Base-by-base conservation (phyloP, 2,888 invertebrate genomes). In the Uropetala carovei region DNA sequence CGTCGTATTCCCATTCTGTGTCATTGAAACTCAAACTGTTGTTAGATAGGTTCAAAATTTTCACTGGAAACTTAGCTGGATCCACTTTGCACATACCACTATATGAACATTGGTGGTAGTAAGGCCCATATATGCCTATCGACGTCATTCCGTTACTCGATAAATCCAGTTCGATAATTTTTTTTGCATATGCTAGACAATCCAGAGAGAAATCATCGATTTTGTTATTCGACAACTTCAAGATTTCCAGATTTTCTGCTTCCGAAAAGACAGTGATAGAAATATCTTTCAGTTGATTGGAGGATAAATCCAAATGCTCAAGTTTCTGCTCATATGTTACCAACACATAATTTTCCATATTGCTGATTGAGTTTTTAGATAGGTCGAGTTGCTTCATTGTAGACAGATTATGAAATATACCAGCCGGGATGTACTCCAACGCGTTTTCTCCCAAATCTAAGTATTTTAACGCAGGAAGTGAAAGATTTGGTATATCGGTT, bases 21-120 rank as follows among this genome's bases (percentile, higher is more conserved):
- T 84, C 14, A 56, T 56, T 84, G 11, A 84, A 84, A 56, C n/a
- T 84, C n/a, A 84, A 16, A 16, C 56, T 56, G 56, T 84, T 84
- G 84, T 84, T n/a, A 7, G 84, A 84, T 56, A 84, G 84, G 16
- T 84, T 84, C 56, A 84, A 84, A 57, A 84, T n/a, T n/a, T 56
- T 56, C 18, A 8, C 56, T 13, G 5, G n/a, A 16, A 56, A n/a
- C n/a, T 11, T 9, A 0, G 7, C n/a, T n/a, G n/a, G n/a, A 11
- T 22, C 11, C 68, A 9, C n/a, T 9, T 18, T n/a, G 16, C n/a
- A 16, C 16, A 64, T 0, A 64, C 7, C 64, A 14, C 7, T 16
- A 8, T 18, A 18, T 68, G 22, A 18, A 22, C 68, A 68, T 9
- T 68, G 68, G 10, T n/a, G 9, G 22, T 68, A 9, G 22, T 7